Conservation (phyloP, 2,797 vertebrate species). For the Hafferia zeledoni region DNA sequence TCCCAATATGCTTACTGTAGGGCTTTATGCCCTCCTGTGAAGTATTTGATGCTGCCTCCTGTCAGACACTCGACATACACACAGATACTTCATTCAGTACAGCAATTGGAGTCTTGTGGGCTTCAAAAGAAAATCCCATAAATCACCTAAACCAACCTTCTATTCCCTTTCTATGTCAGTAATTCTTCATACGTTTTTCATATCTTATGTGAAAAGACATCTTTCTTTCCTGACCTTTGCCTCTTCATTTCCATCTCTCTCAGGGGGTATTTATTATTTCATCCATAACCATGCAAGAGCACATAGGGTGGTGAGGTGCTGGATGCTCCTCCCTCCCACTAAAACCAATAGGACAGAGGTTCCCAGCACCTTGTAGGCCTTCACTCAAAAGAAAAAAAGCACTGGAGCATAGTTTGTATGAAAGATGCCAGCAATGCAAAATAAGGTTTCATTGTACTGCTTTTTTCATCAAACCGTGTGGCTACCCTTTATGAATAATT, state of each 20-base stretch:
- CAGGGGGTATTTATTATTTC: not conserved
- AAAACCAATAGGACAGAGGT: not conserved
- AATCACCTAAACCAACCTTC: not conserved
- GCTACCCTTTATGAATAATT: constrained; percentile 65
- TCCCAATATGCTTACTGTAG: not conserved
- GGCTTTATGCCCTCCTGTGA: not conserved
- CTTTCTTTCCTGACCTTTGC: constrained; percentile 23
- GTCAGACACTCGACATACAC: not conserved
- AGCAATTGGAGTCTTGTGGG: not conserved
- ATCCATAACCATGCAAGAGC: not conserved
- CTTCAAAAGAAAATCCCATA: constrained; percentile 10
- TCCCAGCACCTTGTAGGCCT: not conserved
- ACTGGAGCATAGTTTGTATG: not conserved
- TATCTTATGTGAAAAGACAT: not conserved
- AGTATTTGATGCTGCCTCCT: not conserved
- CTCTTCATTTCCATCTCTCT: not conserved
- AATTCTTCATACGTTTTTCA: not conserved
- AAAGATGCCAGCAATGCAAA: not conserved
- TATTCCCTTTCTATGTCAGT: not conserved
- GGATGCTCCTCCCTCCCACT: not conserved
- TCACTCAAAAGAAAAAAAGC: not conserved
- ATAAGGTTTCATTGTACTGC: constrained; percentile 16
- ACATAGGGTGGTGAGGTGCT: not conserved
- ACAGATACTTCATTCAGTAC: not conserved
- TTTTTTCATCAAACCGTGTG: constrained; percentile 22